Base-by-base conservation (phyloP, 2,888 invertebrate species). In the Eueremaeus valkanovi region DNA sequence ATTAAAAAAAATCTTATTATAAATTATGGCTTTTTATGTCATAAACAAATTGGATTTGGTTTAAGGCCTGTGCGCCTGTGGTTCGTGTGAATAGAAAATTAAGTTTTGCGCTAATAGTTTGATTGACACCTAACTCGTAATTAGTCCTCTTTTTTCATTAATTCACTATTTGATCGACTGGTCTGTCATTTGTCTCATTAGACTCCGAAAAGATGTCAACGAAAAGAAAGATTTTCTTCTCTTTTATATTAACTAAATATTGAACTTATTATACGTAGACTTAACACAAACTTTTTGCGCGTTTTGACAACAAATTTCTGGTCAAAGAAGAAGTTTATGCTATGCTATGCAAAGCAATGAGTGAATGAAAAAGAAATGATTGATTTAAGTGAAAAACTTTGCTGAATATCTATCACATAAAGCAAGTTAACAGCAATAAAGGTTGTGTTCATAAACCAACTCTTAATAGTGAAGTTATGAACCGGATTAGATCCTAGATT, bases 131-230 rank as follows among this genome's bases (percentile, higher is more conserved):
- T 55, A n/a, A n/a, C 55, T n/a, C 33, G 63, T 36, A 63, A 63
- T 63, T 63, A 63, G 63, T 31, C 63, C 24, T 63, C 29, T 63
- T 63, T 55, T 55, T 63, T 63, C 63, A 63, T 63, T 63, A 63
- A 63, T 63, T 63, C 63, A 63, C 29, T 63, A 31, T 63, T 29
- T 63, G 63, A 63, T 63, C 9, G n/a, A 63, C 33, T 63, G 33
- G 1, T 6, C 27, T 63, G 63, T 63, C 63, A 21, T 63, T 63
- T 2, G 5, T 1, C 33, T 31, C 63, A 63, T n/a, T n/a, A 31
- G 11, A 18, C 29, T 63, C 11, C 3, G 11, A 21, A 8, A 29
- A 16, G 21, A 58, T n/a, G 58, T 29, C 63, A 29, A n/a, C 16
- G 33, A 55, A 55, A 55, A 13, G 24, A 24, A 27, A 55, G 55